Conservation (phyloP, 2,113 vertebrate genomes). For the Arizona elegans region DNA sequence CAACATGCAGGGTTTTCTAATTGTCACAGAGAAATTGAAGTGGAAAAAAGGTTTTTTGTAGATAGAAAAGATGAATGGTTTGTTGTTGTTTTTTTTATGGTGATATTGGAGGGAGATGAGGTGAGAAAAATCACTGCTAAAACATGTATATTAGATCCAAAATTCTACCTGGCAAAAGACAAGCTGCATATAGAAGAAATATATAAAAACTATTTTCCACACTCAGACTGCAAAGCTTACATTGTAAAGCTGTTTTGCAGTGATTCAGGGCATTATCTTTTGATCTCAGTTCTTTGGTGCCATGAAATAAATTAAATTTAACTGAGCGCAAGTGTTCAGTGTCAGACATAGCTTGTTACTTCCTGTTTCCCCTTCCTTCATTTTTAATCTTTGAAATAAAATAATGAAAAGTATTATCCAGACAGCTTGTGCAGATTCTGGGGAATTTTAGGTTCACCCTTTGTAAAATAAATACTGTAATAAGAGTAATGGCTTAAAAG, state of each 20-base stretch:
- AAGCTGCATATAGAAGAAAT: not conserved
- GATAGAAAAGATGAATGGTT: not conserved
- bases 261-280: not conserved
- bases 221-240: not conserved
- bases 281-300: not conserved
- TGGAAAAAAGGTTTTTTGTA: not conserved
- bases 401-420: conserved; percentile 5
- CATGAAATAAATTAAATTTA: not conserved
- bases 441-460: conserved; percentile 33
- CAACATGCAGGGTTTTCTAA: not conserved
- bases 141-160: not conserved
- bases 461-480: conserved; percentile 54
- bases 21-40: not conserved
- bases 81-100: too few species aligned
- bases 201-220: not conserved
- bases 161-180: not conserved
- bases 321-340: conserved; percentile 5
- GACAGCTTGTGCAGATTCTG: conserved; percentile 25
- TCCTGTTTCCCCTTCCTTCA: not conserved
- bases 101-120: not conserved
- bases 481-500: conserved; percentile 36
- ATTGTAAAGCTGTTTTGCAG: not conserved
- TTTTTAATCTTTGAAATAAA: conserved; percentile 6
- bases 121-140: not conserved
- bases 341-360: not conserved